Conservation (phyloP, 2,797 vertebrate genomes). For the Acrocephalus scirpaceus region DNA sequence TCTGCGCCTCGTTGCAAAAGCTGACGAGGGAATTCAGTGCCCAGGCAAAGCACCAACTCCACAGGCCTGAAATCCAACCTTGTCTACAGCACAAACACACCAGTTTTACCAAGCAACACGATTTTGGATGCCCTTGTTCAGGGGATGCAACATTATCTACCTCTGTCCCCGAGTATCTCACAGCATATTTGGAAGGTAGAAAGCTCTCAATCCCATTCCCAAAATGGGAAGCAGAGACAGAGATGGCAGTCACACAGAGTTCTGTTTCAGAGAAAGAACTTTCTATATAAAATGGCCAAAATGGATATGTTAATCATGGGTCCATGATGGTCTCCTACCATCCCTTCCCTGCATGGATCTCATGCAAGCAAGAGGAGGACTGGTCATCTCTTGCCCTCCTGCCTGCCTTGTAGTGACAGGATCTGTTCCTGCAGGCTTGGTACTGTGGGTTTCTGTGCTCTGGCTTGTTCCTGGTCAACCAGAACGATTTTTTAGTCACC, state of each 20-base stretch:
- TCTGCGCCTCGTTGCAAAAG: fast-evolving
- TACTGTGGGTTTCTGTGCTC: background rate
- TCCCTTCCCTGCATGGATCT: background rate
- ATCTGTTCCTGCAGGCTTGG: background rate
- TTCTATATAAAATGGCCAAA: background rate
- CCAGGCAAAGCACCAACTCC: background rate
- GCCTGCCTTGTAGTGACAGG: background rate
- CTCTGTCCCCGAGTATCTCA: background rate
- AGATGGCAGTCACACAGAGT: background rate
- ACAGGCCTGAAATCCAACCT: background rate
- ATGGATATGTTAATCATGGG: background rate
- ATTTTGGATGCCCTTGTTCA: background rate
- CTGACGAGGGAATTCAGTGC: background rate
- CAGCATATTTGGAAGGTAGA: background rate
- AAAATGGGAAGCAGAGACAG: background rate
- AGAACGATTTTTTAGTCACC: background rate
- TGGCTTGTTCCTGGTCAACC: background rate
- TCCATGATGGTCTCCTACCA: background rate
- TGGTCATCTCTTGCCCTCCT: background rate
- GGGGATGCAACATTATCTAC: background rate
- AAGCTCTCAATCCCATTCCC: background rate
- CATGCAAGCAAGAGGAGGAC: background rate
- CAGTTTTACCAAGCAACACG: background rate
- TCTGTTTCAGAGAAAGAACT: background rate
- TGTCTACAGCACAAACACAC: background rate